Evolutionary conservation across 2,113 vertebrate species (phyloP).

Genomic region (Dolichallabes microphthalmus): DNA sequence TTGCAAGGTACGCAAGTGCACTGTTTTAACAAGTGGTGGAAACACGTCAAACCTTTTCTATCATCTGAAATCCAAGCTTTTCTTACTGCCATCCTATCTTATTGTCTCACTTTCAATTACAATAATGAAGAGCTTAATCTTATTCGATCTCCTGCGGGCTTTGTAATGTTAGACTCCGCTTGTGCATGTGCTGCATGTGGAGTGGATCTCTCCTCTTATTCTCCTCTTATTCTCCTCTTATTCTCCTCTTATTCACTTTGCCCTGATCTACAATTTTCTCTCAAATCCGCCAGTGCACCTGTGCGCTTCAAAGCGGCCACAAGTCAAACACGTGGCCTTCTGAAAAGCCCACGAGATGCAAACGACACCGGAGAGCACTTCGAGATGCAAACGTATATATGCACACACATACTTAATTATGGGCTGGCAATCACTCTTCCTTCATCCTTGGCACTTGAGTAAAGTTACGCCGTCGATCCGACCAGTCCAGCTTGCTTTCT

Average conservation of each 20-base stretch:
- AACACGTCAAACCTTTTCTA: too few relatives aligned
- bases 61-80: too few relatives aligned
- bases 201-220: neutral
- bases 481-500: neutral
- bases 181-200: neutral
- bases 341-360: neutral
- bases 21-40: too few relatives aligned
- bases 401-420: neutral
- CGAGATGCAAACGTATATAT: neutral
- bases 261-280: neutral
- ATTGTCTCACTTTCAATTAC: neutral
- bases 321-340: neutral
- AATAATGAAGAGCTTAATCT: neutral
- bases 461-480: neutral
- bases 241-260: neutral
- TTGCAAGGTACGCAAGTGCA: too few relatives aligned
- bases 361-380: conserved; percentile 1
- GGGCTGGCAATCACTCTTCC: neutral
- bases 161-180: neutral
- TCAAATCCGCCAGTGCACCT: neutral
- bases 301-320: neutral
- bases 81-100: too few relatives aligned
- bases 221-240: neutral
- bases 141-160: neutral
- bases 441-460: neutral